phyloP scores from a whole-genome alignment of 2,113 vertebrate species.

The Rhinoptilus africanus region DNA sequence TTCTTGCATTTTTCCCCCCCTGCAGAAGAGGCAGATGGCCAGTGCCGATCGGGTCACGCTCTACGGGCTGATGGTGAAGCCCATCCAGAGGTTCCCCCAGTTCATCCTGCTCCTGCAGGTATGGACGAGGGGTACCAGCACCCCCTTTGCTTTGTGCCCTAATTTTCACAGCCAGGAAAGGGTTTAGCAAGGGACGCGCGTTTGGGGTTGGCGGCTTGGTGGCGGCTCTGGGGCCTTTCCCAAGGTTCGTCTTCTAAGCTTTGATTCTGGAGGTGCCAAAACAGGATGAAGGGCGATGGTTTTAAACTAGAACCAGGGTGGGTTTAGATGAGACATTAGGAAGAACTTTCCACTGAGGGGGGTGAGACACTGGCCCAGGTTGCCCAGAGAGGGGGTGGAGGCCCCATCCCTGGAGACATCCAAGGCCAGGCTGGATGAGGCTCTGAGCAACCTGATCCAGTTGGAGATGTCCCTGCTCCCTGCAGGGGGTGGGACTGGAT shows the following conservation, averaged over 20 bases:
- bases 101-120: conserved; percentile 98
- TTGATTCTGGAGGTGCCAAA: background rate
- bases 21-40: conserved; percentile 88
- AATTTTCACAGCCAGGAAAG: background rate
- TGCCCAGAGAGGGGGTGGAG: no score
- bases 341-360: no score
- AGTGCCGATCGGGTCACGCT: conserved; percentile 91
- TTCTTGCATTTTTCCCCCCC: no score
- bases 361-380: no score
- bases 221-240: background rate
- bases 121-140: rapidly evolving
- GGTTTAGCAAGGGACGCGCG: rapidly evolving
- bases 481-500: no score
- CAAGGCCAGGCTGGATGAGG: no score
- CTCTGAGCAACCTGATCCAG: no score
- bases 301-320: no score
- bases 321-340: no score
- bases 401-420: no score
- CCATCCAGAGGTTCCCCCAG: conserved; percentile 95
- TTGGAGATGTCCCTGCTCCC: no score
- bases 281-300: no score
- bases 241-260: background rate
- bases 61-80: conserved; percentile 96
- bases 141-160: background rate
- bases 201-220: background rate